Conservation (phyloP, 2,888 invertebrate species). For the Conus canariensis region DNA sequence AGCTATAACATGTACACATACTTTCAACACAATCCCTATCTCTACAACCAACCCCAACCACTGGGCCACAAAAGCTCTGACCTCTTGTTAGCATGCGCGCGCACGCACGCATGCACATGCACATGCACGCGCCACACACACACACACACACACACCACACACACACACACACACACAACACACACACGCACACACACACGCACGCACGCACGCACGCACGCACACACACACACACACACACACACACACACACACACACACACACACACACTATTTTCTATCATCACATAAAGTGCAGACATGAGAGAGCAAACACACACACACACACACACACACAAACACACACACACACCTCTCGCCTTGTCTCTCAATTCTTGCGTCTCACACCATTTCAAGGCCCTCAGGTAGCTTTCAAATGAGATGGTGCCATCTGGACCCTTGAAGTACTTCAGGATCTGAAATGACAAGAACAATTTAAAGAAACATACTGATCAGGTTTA, state of each 20-base stretch:
- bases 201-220: background rate
- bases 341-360: conserved; percentile 64
- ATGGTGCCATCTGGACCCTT: conserved; percentile 64
- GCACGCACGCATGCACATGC: background rate
- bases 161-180: background rate
- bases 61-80: too few species aligned
- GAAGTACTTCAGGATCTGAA: conserved; percentile 71
- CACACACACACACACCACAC: conserved; percentile 49
- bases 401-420: conserved; percentile 73
- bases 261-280: background rate
- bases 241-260: background rate
- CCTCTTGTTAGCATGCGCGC: too few species aligned
- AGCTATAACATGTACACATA: too few species aligned
- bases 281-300: too few species aligned
- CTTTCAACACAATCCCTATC: too few species aligned
- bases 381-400: conserved; percentile 74
- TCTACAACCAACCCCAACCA: too few species aligned
- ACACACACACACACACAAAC: conserved; percentile 52
- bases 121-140: background rate
- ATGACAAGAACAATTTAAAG: background rate
- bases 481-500: background rate
- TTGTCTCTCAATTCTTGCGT: conserved; percentile 65
- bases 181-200: background rate
- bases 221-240: background rate
- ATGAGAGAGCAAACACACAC: background rate